Conservation (phyloP, 35 echinoderm and acorn worm genomes). For the Anneissia japonica region DNA sequence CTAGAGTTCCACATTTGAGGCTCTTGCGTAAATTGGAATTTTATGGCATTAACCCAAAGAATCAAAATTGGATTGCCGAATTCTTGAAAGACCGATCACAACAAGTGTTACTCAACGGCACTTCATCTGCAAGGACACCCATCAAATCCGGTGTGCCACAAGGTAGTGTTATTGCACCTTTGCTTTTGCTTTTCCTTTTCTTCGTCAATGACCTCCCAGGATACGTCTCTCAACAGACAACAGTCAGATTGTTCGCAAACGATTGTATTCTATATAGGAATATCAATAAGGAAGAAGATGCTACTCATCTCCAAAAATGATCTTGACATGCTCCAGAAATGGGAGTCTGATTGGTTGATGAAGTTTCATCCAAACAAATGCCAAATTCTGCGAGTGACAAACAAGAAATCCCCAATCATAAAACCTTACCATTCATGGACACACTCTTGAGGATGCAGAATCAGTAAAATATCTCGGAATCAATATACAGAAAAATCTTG, state of each 20-base stretch:
- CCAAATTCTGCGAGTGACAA: background rate
- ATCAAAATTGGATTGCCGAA: no score
- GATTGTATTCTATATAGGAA: background rate
- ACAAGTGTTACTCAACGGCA: background rate
- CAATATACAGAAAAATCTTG: no score
- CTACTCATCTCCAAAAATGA: background rate
- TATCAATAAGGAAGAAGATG: no score
- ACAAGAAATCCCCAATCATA: background rate
- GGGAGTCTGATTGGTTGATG: background rate
- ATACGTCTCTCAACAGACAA: background rate
- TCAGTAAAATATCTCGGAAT: no score
- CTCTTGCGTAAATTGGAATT: no score
- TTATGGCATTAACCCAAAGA: no score
- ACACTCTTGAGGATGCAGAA: background rate
- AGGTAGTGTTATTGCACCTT: background rate
- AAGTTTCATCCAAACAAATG: constrained; percentile 3
- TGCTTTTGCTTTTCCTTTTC: background rate
- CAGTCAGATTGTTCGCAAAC: background rate
- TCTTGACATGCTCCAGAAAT: background rate
- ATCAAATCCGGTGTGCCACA: background rate
- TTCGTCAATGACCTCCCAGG: background rate
- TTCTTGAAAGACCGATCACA: no score
- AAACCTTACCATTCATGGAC: background rate
- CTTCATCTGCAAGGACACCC: background rate
- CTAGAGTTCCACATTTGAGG: no score